Evolutionary conservation across 2,113 vertebrate species (phyloP), one percentile per base, ranked within the genome.

Genomic region (Siphamia tubifer): DNA sequence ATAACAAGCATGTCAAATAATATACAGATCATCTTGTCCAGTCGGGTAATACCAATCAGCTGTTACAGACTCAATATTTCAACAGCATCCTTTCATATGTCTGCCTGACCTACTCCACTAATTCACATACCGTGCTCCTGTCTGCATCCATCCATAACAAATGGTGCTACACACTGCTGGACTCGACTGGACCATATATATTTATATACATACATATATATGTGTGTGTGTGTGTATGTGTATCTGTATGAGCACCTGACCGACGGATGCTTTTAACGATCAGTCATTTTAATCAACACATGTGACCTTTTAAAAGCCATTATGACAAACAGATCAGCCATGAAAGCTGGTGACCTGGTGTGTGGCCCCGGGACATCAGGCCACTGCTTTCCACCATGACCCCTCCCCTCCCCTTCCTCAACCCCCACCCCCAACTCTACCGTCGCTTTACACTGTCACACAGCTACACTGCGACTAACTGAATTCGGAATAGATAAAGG

Each of bases 231-330:
- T 16, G 21, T 8, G 44, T 47, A 28, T 32, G 56, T 25, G 49
- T 0, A 44, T 0, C 19, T 2, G 17, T 1, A 34, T 3, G 52
- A 0, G 34, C 0, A 35, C n/a, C 11, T 53, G 12, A 19, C 36
- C 25, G 2, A 13, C 1, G 52, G 52, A 65, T 61, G 65, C 61
- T 51, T 83, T 85, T 87, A 81, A 83, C 79, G 65, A 90, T 87
- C 82, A 80, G 70, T 90, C 79, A 81, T 86, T 86, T 86, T 85
- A 86, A 88, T 89, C 86, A 83, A 85, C 86, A 84, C 77, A 63
- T 38, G 56, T 81, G 85, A 91, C 87, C 87, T 89, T 89, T 90
- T 84, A 85, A 89, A 89, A 84, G 64, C 83, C 77, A 51, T 87
- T 88, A 84, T 79, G 84, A 86, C 87, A 83, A 89, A 89, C 87